Base-by-base conservation (phyloP, 2,113 vertebrate species). In the Centrocercus urophasianus region DNA sequence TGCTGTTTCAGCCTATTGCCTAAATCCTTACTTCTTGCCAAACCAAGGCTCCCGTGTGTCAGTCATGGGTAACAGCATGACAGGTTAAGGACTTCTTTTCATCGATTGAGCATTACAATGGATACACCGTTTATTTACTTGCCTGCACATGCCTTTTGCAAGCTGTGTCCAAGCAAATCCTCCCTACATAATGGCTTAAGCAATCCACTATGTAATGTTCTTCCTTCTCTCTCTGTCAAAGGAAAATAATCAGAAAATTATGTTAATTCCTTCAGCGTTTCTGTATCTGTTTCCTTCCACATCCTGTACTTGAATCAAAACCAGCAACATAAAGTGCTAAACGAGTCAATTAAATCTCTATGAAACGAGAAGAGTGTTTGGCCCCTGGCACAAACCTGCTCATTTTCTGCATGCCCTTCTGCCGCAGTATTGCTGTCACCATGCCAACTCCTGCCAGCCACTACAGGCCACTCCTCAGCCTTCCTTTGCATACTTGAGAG, bases 351-450 rank as follows among this genome's bases (percentile, higher is more conserved):
- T 15, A 57, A 30, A 57, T 11, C 36, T 63, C 38, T 1, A 1
- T 32, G 47, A 85, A 32, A 28, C 24, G 75, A 38, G 13, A 71
- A 24, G 45, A 72, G 71, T 52, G 16, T 11, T 67, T 79, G 32
- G 57, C 28, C 45, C 32, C 67, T 67, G 48, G 11, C n/a, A 56
- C n/a, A 11, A 1, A 0, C 1, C 7, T 27, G 10, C n/a, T 19
- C 25, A 7, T 0, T 7, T 57, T 48, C 52, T 10, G 20, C 7
- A 0, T 12, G 5, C n/a, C n/a, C 25, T 8, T 32, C 60, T 66
- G 40, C 45, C 3, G 0, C 10, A 30, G 27, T 63, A 52, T 57
- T 75, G 36, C 86, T 2, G 0, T 36, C 54, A 36, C 20, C 67
- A 48, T 6, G 36, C 32, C 40, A 2, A 3, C 71, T 36, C 21